Conservation (phyloP, 2,888 invertebrate species). For the Scelioninae gen. 1 region DNA sequence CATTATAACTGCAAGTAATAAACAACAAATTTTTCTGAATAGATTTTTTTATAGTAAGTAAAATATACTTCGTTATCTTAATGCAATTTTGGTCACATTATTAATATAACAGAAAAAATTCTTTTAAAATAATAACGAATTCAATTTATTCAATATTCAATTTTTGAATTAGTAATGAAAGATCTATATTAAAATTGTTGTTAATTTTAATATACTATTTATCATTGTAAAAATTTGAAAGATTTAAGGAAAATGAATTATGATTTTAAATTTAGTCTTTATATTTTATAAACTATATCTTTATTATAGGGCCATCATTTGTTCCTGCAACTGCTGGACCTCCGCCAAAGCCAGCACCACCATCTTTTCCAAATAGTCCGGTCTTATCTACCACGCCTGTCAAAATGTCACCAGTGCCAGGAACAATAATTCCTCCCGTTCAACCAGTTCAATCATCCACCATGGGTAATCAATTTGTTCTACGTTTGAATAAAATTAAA, state of each 20-base stretch:
- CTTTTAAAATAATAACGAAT: too few relatives aligned
- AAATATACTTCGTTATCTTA: too few relatives aligned
- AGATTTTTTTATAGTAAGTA: too few relatives aligned
- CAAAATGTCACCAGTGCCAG: conserved; percentile 69
- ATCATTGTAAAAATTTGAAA: not conserved
- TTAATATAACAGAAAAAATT: too few relatives aligned
- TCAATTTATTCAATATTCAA: too few relatives aligned
- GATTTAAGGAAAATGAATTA: not conserved
- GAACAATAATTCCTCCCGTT: conserved; percentile 73
- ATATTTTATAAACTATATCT: not conserved
- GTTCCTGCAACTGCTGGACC: conserved; percentile 77
- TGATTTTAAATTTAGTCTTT: not conserved
- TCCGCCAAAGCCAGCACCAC: conserved; percentile 84
- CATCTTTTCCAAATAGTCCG: conserved; percentile 85
- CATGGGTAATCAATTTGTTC: conserved; percentile 74
- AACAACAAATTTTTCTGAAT: too few relatives aligned
- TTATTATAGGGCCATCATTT: conserved; percentile 78
- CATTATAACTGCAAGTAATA: too few relatives aligned
- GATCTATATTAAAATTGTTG: too few relatives aligned
- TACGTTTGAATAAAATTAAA: too few relatives aligned
- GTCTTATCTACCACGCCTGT: conserved; percentile 74
- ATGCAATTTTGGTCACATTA: too few relatives aligned
- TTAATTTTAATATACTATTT: too few relatives aligned
- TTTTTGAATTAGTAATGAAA: too few relatives aligned
- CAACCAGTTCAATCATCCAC: conserved; percentile 75